Evolutionary conservation across 2,888 invertebrate genomes (phyloP).

Genomic region (Diaprepes abbreviatus): DNA sequence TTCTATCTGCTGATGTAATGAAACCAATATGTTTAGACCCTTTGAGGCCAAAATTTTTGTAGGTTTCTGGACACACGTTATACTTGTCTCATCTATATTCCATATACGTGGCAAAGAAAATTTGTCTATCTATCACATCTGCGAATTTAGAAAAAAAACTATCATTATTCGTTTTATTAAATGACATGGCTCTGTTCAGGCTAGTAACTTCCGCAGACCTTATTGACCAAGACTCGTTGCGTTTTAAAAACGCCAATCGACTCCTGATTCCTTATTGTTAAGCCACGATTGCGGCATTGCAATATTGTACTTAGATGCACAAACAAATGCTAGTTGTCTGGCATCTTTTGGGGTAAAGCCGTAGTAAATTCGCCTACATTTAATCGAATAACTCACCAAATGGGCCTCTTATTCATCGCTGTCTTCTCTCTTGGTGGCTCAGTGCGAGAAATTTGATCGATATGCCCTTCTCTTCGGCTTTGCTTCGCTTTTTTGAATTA

Average conservation of each 20-base stretch:
- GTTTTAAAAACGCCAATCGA: background rate
- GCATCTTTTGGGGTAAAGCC: slow-evolving; percentile 2
- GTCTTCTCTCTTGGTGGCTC: background rate
- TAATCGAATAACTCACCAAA: background rate
- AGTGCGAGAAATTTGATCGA: background rate
- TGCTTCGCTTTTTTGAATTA: too few species aligned
- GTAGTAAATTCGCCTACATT: background rate
- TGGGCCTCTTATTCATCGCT: background rate
- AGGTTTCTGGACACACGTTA: background rate
- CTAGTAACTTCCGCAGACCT: slow-evolving; percentile 7
- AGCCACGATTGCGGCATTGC: too few species aligned
- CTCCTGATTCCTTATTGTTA: background rate
- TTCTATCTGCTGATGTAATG: background rate
- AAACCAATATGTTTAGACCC: too few species aligned
- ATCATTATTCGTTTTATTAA: slow-evolving; percentile 5
- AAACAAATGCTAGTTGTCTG: too few species aligned
- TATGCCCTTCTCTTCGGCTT: background rate
- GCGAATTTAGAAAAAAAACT: background rate
- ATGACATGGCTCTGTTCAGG: too few species aligned
- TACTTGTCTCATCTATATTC: background rate
- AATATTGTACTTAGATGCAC: too few species aligned
- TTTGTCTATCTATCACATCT: background rate
- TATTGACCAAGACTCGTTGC: slow-evolving; percentile 3
- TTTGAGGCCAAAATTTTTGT: too few species aligned
- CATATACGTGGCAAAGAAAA: background rate